Base-by-base conservation (phyloP, 2,888 invertebrate species). In the Dioctria rufipes region DNA sequence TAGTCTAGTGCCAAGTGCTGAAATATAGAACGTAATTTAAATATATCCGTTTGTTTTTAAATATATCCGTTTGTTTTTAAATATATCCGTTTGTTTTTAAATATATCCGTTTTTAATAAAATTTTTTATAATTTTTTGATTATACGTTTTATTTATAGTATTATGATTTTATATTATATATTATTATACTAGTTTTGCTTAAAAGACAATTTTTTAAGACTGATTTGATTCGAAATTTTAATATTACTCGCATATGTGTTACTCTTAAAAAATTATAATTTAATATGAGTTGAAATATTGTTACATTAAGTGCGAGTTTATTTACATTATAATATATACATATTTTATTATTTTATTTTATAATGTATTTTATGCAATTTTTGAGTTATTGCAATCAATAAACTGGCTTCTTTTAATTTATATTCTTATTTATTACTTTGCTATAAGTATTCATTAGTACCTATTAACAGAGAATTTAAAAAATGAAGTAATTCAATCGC, bases 371-470 rank as follows among this genome's bases (percentile, higher is more conserved):
- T 85, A 86, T 86, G 86, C 86, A 85, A 86, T 84, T 85, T 86
- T 86, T 85, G 84, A 85, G 86, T 86, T 86, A 85, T 86, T 86
- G 85, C 84, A 86, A 86, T 86, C 85, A 86, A 85, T 85, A 85
- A 85, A 85, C 84, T 84, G 84, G 84, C 85, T 85, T 85, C 85
- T 85, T 86, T 85, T 86, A 85, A 25, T 25, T 25, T 25, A 25
- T 25, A 25, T 25, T 25, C 25, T 25, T 25, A 25, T 25, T 25
- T 25, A 25, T 25, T 25, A 25, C 25, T 25, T 25, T 25, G n/a
- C n/a, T n/a, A n/a, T n/a, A n/a, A n/a, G n/a, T n/a, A n/a, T n/a
- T 25, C 25, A 25, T 25, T 25, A 25, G 25, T 25, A 25, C 25
- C 25, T 25, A 25, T 25, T 25, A 25, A 25, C 25, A 25, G 25